Percentiles rank a stretch among this genome's conserved stretches.
These are phyloP conservation scores for Hedychridium roseum DNA, from an alignment of 2,888 invertebrate genomes.

Conservation along the genomic window DNA sequence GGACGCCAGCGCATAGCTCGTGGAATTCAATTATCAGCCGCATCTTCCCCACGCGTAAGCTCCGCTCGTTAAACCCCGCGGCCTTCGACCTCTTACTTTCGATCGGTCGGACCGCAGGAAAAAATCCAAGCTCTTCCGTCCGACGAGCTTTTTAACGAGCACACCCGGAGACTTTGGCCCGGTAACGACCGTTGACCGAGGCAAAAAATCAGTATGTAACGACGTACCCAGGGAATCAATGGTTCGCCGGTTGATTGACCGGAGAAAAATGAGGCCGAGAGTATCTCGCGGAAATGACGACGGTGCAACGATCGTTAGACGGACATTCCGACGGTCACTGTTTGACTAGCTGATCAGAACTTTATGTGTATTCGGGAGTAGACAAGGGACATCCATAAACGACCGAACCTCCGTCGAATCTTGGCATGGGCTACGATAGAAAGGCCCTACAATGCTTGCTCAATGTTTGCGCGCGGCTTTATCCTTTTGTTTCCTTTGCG, in stretches of 20 bases:
- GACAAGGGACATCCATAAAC: conserved; percentile 23
- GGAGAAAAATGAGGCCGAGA: not conserved
- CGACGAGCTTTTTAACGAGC: conserved; percentile 26
- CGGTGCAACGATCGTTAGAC: conserved; percentile 10
- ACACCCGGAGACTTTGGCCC: conserved; percentile 27
- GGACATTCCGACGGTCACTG: too few relatives aligned
- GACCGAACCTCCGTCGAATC: conserved; percentile 15
- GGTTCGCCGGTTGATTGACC: too few relatives aligned
- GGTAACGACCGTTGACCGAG: conserved; percentile 31
- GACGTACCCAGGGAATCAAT: too few relatives aligned
- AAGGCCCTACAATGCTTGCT: conserved; percentile 41
- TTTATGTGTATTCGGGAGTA: conserved; percentile 15
- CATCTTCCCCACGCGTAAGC: conserved; percentile 6
- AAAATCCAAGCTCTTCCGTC: conserved; percentile 11
- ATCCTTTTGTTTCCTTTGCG: conserved; percentile 42
- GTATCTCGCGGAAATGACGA: not conserved
- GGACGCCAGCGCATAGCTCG: too few relatives aligned
- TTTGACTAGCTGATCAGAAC: too few relatives aligned
- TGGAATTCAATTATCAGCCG: too few relatives aligned
- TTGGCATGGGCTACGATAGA: conserved; percentile 23
- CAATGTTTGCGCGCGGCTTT: conserved; percentile 37
- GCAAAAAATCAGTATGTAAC: conserved; percentile 9
- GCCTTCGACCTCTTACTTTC: conserved; percentile 15
- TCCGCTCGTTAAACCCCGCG: conserved; percentile 23
- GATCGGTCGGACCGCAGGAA: conserved; percentile 17